A percentile compares a stretch with the other conserved stretches of the same genome.
These are phyloP conservation scores for Labroides dimidiatus DNA, from an alignment of 2,797 vertebrate genomes.

Conservation along the genomic window DNA sequence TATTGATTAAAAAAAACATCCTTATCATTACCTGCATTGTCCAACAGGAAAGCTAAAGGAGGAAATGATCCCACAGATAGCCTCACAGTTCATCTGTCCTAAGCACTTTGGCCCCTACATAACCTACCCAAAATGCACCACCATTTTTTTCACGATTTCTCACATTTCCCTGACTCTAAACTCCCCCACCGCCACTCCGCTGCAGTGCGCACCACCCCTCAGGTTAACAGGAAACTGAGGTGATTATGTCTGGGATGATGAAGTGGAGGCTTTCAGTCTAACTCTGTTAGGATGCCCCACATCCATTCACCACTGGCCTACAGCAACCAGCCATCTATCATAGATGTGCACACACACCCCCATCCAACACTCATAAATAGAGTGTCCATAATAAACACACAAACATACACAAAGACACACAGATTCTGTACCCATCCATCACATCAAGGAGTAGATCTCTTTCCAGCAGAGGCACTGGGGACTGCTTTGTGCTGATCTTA, in stretches of 20 bases:
- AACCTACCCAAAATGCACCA: constrained; percentile 41
- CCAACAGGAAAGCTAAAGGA: constrained; percentile 43
- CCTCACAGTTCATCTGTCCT: constrained; percentile 46
- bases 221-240: constrained; percentile 82
- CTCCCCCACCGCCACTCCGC: constrained; percentile 46
- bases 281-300: constrained; percentile 82
- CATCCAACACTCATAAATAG: constrained; percentile 72
- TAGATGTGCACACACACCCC: constrained; percentile 65
- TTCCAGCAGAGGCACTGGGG: constrained; percentile 65
- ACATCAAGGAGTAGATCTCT: constrained; percentile 75
- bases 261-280: constrained; percentile 81
- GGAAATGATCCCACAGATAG: constrained; percentile 38
- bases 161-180: constrained; percentile 51
- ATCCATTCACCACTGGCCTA: constrained; percentile 83
- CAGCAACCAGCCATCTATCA: constrained; percentile 82
- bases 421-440: constrained; percentile 77
- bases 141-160: constrained; percentile 57
- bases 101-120: constrained; percentile 62
- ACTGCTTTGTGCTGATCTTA: constrained; percentile 74
- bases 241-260: constrained; percentile 88
- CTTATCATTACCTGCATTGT: constrained; percentile 41
- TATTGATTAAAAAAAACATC: too few species aligned
- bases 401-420: constrained; percentile 46
- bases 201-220: constrained; percentile 69
- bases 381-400: constrained; percentile 69